These are phyloP conservation scores for Branchipolynoe longqiensis DNA, from an alignment of 2,888 invertebrate genomes.

Conservation along the genomic window DNA sequence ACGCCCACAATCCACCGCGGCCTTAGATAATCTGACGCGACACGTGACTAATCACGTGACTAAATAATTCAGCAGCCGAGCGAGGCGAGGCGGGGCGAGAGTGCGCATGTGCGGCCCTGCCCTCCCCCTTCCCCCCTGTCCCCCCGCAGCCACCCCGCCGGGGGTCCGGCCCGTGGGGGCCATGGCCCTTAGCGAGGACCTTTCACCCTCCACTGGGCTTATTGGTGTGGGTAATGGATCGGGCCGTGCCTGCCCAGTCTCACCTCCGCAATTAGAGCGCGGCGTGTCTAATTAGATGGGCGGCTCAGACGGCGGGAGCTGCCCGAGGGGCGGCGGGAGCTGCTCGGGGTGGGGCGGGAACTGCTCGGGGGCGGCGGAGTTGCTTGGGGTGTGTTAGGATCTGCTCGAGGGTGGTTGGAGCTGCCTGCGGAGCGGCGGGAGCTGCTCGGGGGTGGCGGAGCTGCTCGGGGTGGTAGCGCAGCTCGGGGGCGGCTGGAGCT, in stretches of 20 bases:
- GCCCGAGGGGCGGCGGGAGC: background rate
- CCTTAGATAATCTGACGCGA: slow-evolving; percentile 51
- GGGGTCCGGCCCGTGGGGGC: slow-evolving; percentile 41
- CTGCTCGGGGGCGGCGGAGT: background rate
- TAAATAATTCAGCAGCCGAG: slow-evolving; percentile 49
- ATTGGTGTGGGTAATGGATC: slow-evolving; percentile 51
- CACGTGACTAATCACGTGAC: slow-evolving; percentile 56
- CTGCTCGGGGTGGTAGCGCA: background rate
- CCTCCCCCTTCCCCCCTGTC: too few species aligned
- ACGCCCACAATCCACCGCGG: slow-evolving; percentile 35
- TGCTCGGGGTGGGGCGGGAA: background rate
- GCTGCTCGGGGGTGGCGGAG: background rate
- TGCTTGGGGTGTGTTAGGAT: background rate
- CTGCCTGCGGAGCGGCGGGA: background rate
- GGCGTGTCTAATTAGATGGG: slow-evolving; percentile 7
- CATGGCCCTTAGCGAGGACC: slow-evolving; percentile 54
- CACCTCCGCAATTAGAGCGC: slow-evolving; percentile 32
- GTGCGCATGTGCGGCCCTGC: too few species aligned
- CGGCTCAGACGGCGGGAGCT: background rate
- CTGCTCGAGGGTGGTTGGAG: background rate
- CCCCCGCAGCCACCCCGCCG: background rate
- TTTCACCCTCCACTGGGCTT: slow-evolving; percentile 51
- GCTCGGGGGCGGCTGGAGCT: background rate
- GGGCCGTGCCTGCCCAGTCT: slow-evolving; percentile 4
- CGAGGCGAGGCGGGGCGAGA: slow-evolving; percentile 6